Conservation (phyloP, 1,140 invertebrate species). For the Drosophila suzukii region DNA sequence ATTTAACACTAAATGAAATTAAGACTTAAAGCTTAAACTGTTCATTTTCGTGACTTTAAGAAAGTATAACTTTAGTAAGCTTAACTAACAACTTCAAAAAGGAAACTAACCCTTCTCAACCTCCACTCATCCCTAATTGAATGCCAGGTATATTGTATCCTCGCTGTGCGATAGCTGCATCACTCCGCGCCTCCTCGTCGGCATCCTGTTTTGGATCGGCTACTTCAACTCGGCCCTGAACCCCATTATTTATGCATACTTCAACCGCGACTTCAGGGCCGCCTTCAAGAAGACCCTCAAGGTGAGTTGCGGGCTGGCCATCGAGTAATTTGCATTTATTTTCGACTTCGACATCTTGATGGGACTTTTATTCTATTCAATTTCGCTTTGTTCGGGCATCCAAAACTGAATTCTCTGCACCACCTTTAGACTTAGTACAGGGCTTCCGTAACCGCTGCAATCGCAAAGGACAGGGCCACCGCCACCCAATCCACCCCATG, state of each 20-base stretch:
- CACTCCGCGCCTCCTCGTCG: conserved; percentile 88
- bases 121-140: background rate
- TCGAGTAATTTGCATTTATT: conserved; percentile 85
- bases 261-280: conserved; percentile 97
- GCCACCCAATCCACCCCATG: conserved; percentile 18
- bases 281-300: conserved; percentile 97
- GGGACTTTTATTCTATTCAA: conserved; percentile 76
- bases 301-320: conserved; percentile 86
- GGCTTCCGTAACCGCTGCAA: conserved; percentile 55
- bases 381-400: conserved; percentile 57
- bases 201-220: conserved; percentile 97
- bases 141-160: conserved; percentile 92
- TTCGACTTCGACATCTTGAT: conserved; percentile 39
- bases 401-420: conserved; percentile 38
- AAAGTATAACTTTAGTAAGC: no score
- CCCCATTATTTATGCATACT: conserved; percentile 98
- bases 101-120: background rate
- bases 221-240: conserved; percentile 99
- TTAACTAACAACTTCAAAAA: no score
- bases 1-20: no score
- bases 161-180: conserved; percentile 90
- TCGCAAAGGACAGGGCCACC: conserved; percentile 37
- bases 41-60: no score
- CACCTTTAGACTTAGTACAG: conserved; percentile 67
- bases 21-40: no score